Evolutionary conservation across 2,113 vertebrate genomes (phyloP).

Genomic region (Hepsetus odoe): DNA sequence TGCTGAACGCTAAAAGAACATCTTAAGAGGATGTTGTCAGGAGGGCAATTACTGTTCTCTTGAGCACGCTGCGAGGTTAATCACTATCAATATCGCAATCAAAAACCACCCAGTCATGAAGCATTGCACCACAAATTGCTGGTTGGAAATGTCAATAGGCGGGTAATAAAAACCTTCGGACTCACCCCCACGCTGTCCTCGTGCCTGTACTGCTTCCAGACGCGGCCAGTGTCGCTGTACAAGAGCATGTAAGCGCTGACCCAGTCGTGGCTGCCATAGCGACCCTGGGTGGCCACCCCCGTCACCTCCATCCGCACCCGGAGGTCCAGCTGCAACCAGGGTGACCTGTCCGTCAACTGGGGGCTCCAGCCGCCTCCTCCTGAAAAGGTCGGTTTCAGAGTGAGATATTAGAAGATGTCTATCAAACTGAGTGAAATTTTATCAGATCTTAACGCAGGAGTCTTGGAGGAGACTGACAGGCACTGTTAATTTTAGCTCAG

Average conservation of each 20-base stretch:
- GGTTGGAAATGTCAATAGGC: slow-evolving; percentile 21
- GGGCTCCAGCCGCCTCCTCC: slow-evolving; percentile 96
- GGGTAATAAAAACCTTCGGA: slow-evolving; percentile 20
- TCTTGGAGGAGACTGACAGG: background rate
- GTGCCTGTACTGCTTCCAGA: slow-evolving; percentile 90
- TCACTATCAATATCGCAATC: slow-evolving; percentile 29
- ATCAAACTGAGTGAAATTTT: background rate
- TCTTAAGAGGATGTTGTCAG: slow-evolving; percentile 32
- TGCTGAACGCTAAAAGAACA: slow-evolving; percentile 14
- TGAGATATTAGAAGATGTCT: background rate
- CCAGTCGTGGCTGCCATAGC: slow-evolving; percentile 93
- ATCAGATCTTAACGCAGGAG: background rate
- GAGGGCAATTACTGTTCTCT: slow-evolving; percentile 16
- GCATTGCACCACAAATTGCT: slow-evolving; percentile 31
- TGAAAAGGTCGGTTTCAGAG: slow-evolving; percentile 58
- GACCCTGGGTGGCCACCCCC: slow-evolving; percentile 89
- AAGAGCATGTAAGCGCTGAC: slow-evolving; percentile 88
- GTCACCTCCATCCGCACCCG: slow-evolving; percentile 90
- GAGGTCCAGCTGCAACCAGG: slow-evolving; percentile 97
- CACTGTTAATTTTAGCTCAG: background rate
- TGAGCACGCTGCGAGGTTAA: slow-evolving; percentile 20
- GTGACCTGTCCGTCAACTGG: slow-evolving; percentile 79
- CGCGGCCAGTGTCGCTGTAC: slow-evolving; percentile 90
- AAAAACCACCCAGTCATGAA: slow-evolving; percentile 30
- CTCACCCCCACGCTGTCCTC: slow-evolving; percentile 81